Evolutionary conservation across 2,888 invertebrate genomes (phyloP), one percentile per base, ranked within the genome.

Genomic region (Bhutanitis thaidina): DNA sequence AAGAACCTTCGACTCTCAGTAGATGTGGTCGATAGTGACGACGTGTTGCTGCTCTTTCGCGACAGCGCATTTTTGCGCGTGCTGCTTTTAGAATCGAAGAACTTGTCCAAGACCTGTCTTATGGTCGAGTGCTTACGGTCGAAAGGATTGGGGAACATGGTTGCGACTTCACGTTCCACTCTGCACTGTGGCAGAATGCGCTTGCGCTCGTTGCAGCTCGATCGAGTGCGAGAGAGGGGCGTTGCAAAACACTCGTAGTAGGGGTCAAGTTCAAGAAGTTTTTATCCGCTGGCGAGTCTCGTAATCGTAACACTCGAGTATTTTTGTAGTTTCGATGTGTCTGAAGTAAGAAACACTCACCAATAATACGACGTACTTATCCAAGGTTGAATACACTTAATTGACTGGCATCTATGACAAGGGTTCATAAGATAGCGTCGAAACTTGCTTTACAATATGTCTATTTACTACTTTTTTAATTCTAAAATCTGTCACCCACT

Each of bases 111-210:
- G 62, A 93, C 90, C 74, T 93, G 93, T 53, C 93, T 90, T 64
- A 93, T 93, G 38, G 92, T 92, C 53, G 92, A 93, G 77, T 93
- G 93, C 69, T 93, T 93, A 70, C 93, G 90, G 63, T 93, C 92
- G 74, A 93, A 92, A 60, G 93, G 93, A 71, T 93, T 93, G 15
- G 93, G 93, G 77, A 91, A 93, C 93, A 93, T 93, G 60, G 71
- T 80, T 41, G 57, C 69, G 50, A 41, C 75, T 74, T 71, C 72
- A 74, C 61, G 58, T 68, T 37, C 56, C 44, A 47, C 61, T 58
- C 57, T 35, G 49, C 52, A 38, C 39, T 47, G 55, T 39, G 54
- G 47, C 44, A 46, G 47, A 40, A 39, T 32, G 34, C 8, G 38
- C 40, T 55, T 5, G 20, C 5, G 5, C n/a, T 3, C 25, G 32